Base-by-base conservation (phyloP, 2,888 invertebrate species). In the Copidosoma aretas region DNA sequence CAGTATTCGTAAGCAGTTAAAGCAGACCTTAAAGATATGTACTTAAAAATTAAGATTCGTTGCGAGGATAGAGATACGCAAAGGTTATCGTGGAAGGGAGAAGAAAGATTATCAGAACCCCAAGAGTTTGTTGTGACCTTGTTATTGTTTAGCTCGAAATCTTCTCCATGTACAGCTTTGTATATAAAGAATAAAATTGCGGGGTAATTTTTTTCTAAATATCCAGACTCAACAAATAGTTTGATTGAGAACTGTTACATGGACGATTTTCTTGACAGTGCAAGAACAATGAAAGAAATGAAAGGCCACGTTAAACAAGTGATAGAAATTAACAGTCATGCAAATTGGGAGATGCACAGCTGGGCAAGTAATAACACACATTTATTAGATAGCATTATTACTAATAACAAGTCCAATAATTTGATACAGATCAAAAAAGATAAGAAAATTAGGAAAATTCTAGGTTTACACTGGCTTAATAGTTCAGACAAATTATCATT, bases 391-490 rank as follows among this genome's bases (percentile, higher is more conserved):
- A 15, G 15, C 43, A 32, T 3, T 5, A 32, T n/a, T n/a, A 32
- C 8, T 8, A 8, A 32, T 32, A 8, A 32, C 8, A 8, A 32
- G n/a, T n/a, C n/a, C 10, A 49, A 49, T 5, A 49, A 49, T 49
- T 49, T 49, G 3, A 49, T 49, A 5, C 4, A 3, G 4, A 5
- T 10, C 4, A 46, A 49, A n/a, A n/a, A 14, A 49, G 46, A 60
- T n/a, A 10, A 17, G 2, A 49, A 46, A 5, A 21, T 53, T 8
- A 21, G 21, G 24, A 53, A 41, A 62, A 53, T 62, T 12, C 53
- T 62, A 46, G 41, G 41, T 17, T 62, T 53, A 53, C 15, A 19
- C 3, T 62, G 41, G 62, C 2, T 53, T 2, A 53, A 53, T 22
- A 1, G 8, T 10, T 17, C 39, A 5, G 62, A 53, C 14, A 17